Percentiles rank a stretch among this genome's conserved stretches.
These are phyloP conservation scores for Bubo bubo DNA, from an alignment of 2,113 vertebrate genomes.

Conservation along the genomic window DNA sequence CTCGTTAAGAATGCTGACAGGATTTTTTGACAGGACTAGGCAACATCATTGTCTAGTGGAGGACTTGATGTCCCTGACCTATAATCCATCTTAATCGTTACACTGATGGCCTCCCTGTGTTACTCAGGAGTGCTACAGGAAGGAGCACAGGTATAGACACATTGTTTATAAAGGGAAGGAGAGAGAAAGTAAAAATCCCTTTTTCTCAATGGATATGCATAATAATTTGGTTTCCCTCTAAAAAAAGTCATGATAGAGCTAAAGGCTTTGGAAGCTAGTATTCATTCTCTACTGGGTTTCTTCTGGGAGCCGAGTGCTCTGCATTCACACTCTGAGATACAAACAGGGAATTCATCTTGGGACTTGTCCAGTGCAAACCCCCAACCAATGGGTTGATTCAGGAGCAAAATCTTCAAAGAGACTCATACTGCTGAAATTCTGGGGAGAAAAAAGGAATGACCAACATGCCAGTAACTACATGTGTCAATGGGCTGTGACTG, in stretches of 20 bases:
- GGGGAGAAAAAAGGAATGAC: not conserved
- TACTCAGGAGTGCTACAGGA: not conserved
- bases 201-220: not conserved
- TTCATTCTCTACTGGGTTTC: not conserved
- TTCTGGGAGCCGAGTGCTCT: constrained; percentile 17
- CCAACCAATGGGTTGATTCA: not conserved
- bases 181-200: not conserved
- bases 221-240: not conserved
- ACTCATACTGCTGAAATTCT: constrained; percentile 17
- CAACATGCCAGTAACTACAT: not conserved
- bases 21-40: not conserved
- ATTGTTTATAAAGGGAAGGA: not conserved
- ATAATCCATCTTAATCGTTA: not conserved
- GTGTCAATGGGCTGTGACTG: constrained; percentile 6
- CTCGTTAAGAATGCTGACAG: not conserved
- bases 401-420: constrained; percentile 42
- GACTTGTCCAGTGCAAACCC: not conserved
- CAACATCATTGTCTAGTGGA: not conserved
- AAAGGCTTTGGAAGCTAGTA: not conserved
- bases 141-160: not conserved
- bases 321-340: not conserved
- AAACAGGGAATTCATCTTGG: constrained; percentile 1
- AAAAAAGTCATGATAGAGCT: not conserved
- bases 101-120: not conserved
- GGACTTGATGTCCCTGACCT: not conserved